Evolutionary conservation across 2,113 vertebrate species (phyloP).

Genomic region (Apeltes quadracus): DNA sequence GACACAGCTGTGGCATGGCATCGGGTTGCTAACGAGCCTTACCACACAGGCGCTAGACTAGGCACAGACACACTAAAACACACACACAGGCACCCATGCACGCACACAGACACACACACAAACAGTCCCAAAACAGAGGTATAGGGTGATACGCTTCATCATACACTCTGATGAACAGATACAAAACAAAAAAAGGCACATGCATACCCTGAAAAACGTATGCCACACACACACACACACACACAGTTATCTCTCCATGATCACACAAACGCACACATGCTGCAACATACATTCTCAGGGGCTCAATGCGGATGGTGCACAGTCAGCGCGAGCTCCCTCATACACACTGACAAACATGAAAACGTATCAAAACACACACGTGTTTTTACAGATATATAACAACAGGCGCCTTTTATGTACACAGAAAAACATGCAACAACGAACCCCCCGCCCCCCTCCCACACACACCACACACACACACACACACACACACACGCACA

Average conservation of each 20-base stretch:
- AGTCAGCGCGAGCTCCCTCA: neutral
- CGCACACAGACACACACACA: constrained; percentile 5
- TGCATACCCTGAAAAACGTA: neutral
- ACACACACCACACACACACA: neutral
- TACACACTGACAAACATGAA: neutral
- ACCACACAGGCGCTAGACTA: constrained; percentile 64
- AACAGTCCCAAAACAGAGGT: constrained; percentile 10
- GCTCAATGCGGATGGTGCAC: neutral
- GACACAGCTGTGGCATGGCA: constrained; percentile 76
- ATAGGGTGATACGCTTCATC: constrained; percentile 6
- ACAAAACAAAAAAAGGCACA: neutral
- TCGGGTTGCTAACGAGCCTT: constrained; percentile 78
- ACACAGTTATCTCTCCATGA: neutral
- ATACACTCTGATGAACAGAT: neutral
- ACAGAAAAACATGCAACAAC: neutral
- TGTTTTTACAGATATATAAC: neutral
- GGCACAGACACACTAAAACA: constrained; percentile 33
- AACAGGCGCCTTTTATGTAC: neutral
- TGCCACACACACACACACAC: constrained; percentile 2
- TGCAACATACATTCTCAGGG: neutral
- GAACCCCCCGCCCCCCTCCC: neutral
- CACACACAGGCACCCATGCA: constrained; percentile 16
- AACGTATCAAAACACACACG: neutral
- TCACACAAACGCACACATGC: neutral
- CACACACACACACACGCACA: neutral